Base-by-base conservation (phyloP, 2,888 invertebrate species). In the Sphinx pinastri region DNA sequence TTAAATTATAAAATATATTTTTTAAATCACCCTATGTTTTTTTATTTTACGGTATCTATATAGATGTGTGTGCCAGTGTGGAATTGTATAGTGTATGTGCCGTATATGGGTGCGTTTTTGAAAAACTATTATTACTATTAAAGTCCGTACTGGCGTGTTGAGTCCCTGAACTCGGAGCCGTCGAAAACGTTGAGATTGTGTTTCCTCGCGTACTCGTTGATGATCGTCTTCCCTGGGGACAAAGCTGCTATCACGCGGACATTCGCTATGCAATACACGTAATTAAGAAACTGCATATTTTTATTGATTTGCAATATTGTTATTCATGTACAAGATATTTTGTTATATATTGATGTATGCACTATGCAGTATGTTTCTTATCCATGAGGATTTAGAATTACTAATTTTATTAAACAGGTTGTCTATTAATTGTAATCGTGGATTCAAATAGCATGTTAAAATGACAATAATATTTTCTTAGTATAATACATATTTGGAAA, bases 61-160 rank as follows among this genome's bases (percentile, higher is more conserved):
- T 38, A 25, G 25, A 0, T 38, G 38, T 81, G 82, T 84, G 84
- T 81, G 45, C 19, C 14, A 19, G 83, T 80, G 78, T 75, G 47
- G 60, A 16, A 47, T n/a, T 47, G 47, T 60, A 45, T 1, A n/a
- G 75, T 72, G 38, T 52, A 16, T 38, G 68, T 74, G 68, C 14
- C 68, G 63, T 68, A 5, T 19, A 8, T 71, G 73, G 75, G 69
- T 74, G 72, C 79, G 81, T 81, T 81, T 85, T 86, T 81, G 85
- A 91, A 91, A 88, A 90, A 90, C 90, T 92, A 90, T 86, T 90
- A 93, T 93, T 94, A 94, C 93, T 91, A 94, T 96, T 96, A 96
- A 96, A 96, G 96, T 96, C 96, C 96, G 95, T 96, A 96, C 95
- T 96, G 96, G 94, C 96, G 96, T 88, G 96, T 96, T 85, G 96